These are phyloP conservation scores for Cyphomyrus plagiostoma DNA, from an alignment of 2,113 vertebrate species.

Conservation along the genomic window DNA sequence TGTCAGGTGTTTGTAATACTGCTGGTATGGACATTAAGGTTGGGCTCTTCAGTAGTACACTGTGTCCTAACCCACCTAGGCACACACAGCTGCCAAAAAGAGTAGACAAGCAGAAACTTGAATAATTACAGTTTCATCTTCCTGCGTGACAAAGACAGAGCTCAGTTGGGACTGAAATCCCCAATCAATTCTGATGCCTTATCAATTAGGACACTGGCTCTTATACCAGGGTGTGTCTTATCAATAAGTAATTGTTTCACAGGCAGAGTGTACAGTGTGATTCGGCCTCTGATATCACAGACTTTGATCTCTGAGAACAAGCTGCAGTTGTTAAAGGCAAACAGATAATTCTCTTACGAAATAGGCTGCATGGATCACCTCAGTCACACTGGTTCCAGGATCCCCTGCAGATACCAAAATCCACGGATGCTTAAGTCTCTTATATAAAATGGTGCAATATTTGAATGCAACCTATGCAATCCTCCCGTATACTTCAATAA, in stretches of 20 bases:
- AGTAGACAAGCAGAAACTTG: neutral
- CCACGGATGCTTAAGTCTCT: neutral
- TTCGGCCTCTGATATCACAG: slow-evolving; percentile 28
- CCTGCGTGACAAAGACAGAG: neutral
- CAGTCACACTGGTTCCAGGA: neutral
- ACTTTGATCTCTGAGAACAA: slow-evolving; percentile 50
- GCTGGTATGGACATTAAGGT: neutral
- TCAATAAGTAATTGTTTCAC: slow-evolving; percentile 47
- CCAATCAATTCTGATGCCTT: neutral
- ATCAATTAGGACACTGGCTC: neutral
- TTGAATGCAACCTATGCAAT: neutral
- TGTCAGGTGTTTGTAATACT: neutral
- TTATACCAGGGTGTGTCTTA: neutral
- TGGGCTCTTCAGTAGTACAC: neutral
- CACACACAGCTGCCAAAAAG: neutral
- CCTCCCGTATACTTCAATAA: neutral
- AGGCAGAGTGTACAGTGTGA: slow-evolving; percentile 9
- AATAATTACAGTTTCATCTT: neutral
- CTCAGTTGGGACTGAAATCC: neutral
- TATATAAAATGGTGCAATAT: neutral
- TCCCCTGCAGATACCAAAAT: neutral
- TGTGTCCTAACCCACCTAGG: neutral
- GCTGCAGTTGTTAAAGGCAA: slow-evolving; percentile 32
- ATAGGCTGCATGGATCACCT: slow-evolving; percentile 7
- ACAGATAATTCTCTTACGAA: slow-evolving; percentile 33